phyloP scores from a whole-genome alignment of 2,888 invertebrate species.

The Thelaira solivaga region DNA sequence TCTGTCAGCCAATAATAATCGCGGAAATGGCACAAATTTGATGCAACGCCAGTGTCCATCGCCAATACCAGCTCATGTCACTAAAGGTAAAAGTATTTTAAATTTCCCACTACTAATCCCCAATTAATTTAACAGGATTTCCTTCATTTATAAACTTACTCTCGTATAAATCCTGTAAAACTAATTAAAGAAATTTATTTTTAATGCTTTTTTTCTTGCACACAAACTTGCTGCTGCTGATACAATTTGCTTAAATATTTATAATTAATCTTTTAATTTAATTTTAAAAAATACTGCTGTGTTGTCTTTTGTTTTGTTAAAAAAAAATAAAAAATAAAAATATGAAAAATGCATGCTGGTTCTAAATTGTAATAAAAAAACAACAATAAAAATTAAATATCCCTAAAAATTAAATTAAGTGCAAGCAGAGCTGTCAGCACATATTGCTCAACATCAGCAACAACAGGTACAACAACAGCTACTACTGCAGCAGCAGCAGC shows the following conservation, averaged over 20 bases:
- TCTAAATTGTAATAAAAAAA: constrained; percentile 21
- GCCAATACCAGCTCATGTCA: constrained; percentile 85
- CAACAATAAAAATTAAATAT: constrained; percentile 4
- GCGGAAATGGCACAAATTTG: constrained; percentile 71
- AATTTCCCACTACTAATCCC: background rate
- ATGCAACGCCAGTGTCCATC: constrained; percentile 82
- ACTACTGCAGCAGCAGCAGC: constrained; percentile 65
- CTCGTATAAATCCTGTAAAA: constrained; percentile 57
- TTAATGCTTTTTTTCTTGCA: constrained; percentile 45
- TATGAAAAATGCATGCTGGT: constrained; percentile 55
- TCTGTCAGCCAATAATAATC: constrained; percentile 78
- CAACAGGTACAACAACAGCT: constrained; percentile 68
- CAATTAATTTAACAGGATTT: constrained; percentile 59
- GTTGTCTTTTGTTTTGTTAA: constrained; percentile 34
- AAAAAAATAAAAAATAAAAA: constrained; percentile 15
- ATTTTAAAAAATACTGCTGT: constrained; percentile 28
- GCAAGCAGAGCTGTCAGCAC: constrained; percentile 73
- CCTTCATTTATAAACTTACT: constrained; percentile 18
- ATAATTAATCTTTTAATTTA: background rate
- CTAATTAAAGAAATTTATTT: constrained; percentile 47
- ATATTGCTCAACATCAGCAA: constrained; percentile 71
- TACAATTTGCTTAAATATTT: constrained; percentile 23
- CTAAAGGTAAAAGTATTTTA: constrained; percentile 80
- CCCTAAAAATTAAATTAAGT: constrained; percentile 24
- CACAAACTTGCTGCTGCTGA: constrained; percentile 54